Percentiles rank a stretch among this genome's conserved stretches.
Conservation (phyloP, 2,888 invertebrate genomes). For the Caenorhabditis parvicauda region DNA sequence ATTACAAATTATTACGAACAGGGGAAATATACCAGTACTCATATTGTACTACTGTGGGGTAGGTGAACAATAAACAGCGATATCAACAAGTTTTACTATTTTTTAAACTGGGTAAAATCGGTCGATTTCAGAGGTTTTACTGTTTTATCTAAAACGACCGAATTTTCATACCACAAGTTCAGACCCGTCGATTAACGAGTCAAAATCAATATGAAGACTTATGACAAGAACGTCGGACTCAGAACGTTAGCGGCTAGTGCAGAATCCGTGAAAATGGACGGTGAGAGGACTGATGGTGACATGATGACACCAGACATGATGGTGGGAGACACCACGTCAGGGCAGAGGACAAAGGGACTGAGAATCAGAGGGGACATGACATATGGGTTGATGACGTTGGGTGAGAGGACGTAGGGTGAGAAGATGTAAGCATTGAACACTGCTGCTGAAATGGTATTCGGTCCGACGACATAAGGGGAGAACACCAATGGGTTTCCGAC, state of each 20-base stretch:
- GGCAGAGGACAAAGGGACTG: slow-evolving; percentile 39
- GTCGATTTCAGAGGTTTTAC: no score
- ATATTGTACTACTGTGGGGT: no score
- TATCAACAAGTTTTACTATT: no score
- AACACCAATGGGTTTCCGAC: slow-evolving; percentile 40
- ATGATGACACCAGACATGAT: slow-evolving; percentile 42
- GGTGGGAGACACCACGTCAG: slow-evolving; percentile 45
- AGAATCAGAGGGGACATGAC: slow-evolving; percentile 42
- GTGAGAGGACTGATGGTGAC: slow-evolving; percentile 39
- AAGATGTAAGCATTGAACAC: slow-evolving; percentile 53
- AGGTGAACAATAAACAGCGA: no score
- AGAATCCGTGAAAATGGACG: slow-evolving; percentile 46
- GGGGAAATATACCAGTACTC: no score
- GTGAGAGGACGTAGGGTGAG: slow-evolving; percentile 47
- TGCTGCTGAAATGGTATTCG: slow-evolving; percentile 47
- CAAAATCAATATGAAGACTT: no score
- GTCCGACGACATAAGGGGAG: slow-evolving; percentile 43
- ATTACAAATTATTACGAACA: no score
- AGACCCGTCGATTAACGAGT: no score
- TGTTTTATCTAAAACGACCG: no score
- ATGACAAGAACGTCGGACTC: slow-evolving; percentile 43
- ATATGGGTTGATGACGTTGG: slow-evolving; percentile 55
- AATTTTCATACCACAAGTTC: no score
- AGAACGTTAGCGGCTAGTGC: slow-evolving; percentile 40
- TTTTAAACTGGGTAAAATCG: no score